Conservation (phyloP, 2,797 vertebrate genomes). For the Mycteria americana region DNA sequence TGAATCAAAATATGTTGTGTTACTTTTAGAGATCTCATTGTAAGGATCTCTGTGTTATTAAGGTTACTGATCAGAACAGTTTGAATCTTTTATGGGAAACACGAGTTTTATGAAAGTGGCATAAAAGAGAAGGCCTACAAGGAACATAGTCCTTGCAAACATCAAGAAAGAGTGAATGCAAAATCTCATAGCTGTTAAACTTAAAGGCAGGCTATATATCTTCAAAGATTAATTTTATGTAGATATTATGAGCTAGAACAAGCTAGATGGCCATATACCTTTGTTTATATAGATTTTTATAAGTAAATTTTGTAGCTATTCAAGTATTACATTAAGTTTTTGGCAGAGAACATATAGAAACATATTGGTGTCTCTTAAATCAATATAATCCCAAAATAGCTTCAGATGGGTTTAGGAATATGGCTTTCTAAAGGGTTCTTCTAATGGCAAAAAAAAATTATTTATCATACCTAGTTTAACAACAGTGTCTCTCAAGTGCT, state of each 20-base stretch:
- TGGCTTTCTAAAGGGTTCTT: not conserved
- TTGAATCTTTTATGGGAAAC: not conserved
- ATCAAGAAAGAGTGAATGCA: not conserved
- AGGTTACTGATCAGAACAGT: not conserved
- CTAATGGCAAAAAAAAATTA: not conserved
- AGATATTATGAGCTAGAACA: not conserved
- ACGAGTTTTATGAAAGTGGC: not conserved
- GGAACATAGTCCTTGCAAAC: not conserved
- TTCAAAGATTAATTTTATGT: not conserved
- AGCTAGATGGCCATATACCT: not conserved
- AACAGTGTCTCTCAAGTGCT: not conserved
- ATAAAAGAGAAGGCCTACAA: not conserved
- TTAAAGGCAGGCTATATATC: not conserved
- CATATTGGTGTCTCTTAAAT: not conserved
- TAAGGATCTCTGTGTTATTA: not conserved
- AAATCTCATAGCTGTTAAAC: not conserved
- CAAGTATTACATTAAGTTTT: not conserved
- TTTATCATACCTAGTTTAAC: not conserved
- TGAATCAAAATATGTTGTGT: not conserved
- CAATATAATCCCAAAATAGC: not conserved
- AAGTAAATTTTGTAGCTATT: not conserved
- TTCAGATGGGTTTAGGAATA: not conserved
- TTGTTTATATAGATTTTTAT: not conserved
- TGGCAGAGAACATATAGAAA: not conserved
- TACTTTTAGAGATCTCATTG: not conserved